These are phyloP conservation scores for Campoplex capitator DNA, from an alignment of 2,888 invertebrate species.

Conservation along the genomic window DNA sequence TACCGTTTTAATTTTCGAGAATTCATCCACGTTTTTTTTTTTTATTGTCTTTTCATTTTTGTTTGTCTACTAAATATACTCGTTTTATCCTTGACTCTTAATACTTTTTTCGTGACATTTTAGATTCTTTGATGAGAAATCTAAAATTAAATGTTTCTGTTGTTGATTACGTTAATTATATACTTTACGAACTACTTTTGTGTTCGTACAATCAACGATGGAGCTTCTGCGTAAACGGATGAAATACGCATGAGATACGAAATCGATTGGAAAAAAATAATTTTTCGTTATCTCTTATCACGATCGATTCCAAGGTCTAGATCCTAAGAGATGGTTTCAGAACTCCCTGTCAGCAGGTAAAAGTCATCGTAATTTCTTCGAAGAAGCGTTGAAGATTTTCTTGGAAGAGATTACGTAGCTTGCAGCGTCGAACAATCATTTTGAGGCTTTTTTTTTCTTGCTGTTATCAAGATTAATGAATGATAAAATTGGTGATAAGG, in stretches of 20 bases:
- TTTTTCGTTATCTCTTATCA: neutral
- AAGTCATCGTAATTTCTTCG: conserved; percentile 38
- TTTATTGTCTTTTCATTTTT: neutral
- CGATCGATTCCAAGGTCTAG: conserved; percentile 2
- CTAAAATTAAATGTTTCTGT: neutral
- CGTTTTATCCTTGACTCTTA: neutral
- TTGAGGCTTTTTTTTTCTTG: neutral
- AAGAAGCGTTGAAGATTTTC: conserved; percentile 42
- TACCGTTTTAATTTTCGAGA: conserved; percentile 43
- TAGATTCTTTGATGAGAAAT: neutral
- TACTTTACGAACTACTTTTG: neutral
- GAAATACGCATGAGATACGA: neutral
- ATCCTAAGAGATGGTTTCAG: neutral
- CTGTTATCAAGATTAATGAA: conserved; percentile 31
- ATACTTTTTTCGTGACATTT: neutral
- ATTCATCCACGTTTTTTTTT: neutral
- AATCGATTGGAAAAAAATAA: neutral
- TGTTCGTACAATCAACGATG: neutral
- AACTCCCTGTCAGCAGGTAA: conserved; percentile 3
- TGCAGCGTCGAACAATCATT: neutral
- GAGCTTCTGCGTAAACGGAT: neutral
- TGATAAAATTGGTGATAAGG: conserved; percentile 33
- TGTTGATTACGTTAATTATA: neutral
- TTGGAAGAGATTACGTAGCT: neutral
- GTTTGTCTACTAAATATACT: neutral